These are phyloP conservation scores for Drosophila micromelanica DNA, from an alignment of 1,140 invertebrate genomes.

Conservation along the genomic window DNA sequence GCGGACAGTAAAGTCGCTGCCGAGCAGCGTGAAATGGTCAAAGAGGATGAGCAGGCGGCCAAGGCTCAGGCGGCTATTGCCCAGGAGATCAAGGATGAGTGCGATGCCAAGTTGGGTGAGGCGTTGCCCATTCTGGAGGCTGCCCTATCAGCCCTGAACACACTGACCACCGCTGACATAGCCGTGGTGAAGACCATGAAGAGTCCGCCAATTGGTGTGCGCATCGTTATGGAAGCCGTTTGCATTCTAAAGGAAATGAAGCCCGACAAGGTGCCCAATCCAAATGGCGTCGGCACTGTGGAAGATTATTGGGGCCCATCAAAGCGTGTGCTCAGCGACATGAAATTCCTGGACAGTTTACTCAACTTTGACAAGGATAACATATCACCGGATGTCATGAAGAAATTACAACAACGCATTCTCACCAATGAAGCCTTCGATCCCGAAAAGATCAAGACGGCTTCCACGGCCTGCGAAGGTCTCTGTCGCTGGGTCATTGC, in stretches of 20 bases:
- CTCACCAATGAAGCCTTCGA: conserved; percentile 95
- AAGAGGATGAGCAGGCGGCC: conserved; percentile 88
- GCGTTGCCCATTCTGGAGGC: conserved; percentile 96
- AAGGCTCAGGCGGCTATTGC: conserved; percentile 90
- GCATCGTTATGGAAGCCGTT: conserved; percentile 97
- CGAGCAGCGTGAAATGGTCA: conserved; percentile 85
- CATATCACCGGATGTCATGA: conserved; percentile 92
- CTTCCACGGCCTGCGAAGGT: conserved; percentile 91
- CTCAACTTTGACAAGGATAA: conserved; percentile 97
- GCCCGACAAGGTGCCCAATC: conserved; percentile 86
- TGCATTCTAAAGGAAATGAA: conserved; percentile 93
- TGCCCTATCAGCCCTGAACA: conserved; percentile 95
- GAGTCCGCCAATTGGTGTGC: conserved; percentile 96
- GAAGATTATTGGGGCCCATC: conserved; percentile 98
- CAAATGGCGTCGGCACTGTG: conserved; percentile 89
- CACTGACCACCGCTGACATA: conserved; percentile 96
- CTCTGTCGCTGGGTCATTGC: conserved; percentile 96
- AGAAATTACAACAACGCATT: conserved; percentile 92
- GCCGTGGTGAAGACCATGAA: conserved; percentile 99
- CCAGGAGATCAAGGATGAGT: conserved; percentile 97
- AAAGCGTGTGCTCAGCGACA: conserved; percentile 95
- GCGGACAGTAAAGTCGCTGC: conserved; percentile 88
- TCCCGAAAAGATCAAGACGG: conserved; percentile 93
- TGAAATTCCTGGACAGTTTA: conserved; percentile 94
- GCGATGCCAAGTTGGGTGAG: conserved; percentile 96